Conservation (phyloP, 1,140 invertebrate genomes). For the Aphidius ervi region DNA sequence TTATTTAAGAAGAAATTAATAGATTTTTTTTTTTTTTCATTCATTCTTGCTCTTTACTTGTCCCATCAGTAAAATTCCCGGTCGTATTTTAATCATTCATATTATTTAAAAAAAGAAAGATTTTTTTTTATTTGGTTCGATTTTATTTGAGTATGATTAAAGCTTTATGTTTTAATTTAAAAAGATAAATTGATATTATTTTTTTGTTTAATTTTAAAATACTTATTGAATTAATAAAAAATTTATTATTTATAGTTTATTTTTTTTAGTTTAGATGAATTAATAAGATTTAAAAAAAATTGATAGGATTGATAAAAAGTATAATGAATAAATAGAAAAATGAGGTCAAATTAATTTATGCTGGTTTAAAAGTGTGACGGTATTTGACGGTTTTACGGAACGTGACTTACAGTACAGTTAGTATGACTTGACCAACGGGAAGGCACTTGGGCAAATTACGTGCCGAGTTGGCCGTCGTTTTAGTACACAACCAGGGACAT, state of each 20-base stretch:
- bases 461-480: constrained; percentile 49
- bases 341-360: constrained; percentile 22
- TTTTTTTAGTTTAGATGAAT: too few relatives aligned
- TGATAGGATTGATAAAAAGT: not conserved
- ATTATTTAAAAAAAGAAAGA: too few relatives aligned
- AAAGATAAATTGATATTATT: too few relatives aligned
- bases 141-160: too few relatives aligned
- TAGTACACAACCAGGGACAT: constrained; percentile 39
- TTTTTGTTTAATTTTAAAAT: too few relatives aligned
- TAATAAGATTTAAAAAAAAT: constrained; percentile 12
- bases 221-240: not conserved
- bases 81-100: too few relatives aligned
- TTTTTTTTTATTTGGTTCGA: too few relatives aligned
- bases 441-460: constrained; percentile 53
- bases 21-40: too few relatives aligned
- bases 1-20: too few relatives aligned
- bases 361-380: constrained; percentile 12
- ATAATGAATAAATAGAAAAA: constrained; percentile 13
- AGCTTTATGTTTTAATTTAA: too few relatives aligned
- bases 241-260: not conserved
- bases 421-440: constrained; percentile 51
- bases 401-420: constrained; percentile 39
- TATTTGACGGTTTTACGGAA: constrained; percentile 28
- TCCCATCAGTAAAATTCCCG: too few relatives aligned
- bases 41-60: too few relatives aligned